Evolutionary conservation across 2,797 vertebrate species (phyloP), one percentile per base, ranked within the genome.

Genomic region (Gambusia yucatana): DNA sequence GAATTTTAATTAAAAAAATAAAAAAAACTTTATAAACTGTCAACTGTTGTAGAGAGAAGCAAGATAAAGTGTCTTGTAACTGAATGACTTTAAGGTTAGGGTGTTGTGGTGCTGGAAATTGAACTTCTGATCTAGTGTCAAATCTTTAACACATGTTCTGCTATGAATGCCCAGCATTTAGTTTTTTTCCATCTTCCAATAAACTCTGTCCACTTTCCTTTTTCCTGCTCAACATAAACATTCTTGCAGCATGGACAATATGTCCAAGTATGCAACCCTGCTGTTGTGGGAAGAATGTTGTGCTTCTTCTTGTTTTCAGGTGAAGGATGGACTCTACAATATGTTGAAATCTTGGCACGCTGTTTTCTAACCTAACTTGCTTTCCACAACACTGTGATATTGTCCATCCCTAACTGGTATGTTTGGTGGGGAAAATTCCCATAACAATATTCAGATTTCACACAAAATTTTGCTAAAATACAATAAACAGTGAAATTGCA

Each of bases 391-490:
- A 22, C 36, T 1, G 9, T 6, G 41, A 41, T 17, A 67, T 25
- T 67, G 3, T 25, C 22, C 4, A 20, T 41, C 41, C 22, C 39
- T 67, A 13, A 3, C 36, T 25, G 20, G 9, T 67, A 17, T 67
- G 20, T 22, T 67, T 39, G 17, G 36, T 4, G 36, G 36, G 20
- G 9, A 20, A 41, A 39, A 39, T 41, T 41, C 63, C 63, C 20
- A 22, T 22, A 67, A 67, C 63, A 67, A 41, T 67, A 39, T 65
- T 65, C 36, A 65, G 11, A 65, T 39, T 67, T 67, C 63, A 41
- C 63, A 67, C 20, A 22, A 11, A 41, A 25, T 5, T 13, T 10
- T 67, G 36, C 30, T 63, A 17, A 63, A 63, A 63, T 17, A 33
- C 61, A 33, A 57, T 11, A 57, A 57, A 57, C 52, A 9, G 20